Evolutionary conservation across 2,113 vertebrate species (phyloP).

Genomic region (Mesitornis unicolor): DNA sequence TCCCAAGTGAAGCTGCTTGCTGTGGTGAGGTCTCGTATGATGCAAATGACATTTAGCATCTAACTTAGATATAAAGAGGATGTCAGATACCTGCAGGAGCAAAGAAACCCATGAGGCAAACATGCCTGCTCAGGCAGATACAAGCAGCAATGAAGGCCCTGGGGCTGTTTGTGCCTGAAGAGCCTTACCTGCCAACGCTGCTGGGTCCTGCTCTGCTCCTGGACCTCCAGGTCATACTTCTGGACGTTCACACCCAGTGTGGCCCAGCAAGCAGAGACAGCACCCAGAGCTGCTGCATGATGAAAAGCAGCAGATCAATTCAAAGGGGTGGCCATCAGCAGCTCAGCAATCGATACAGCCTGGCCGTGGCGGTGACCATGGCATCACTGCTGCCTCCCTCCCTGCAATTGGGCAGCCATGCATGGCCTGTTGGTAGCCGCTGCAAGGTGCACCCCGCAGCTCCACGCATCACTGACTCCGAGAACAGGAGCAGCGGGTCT

Average conservation of each 20-base stretch:
- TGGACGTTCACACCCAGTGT: fast-evolving
- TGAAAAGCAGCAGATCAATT: neutral
- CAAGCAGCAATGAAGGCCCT: fast-evolving
- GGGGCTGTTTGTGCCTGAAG: neutral
- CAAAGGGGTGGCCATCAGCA: fast-evolving
- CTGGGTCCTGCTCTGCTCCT: neutral
- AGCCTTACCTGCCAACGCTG: neutral
- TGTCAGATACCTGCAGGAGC: neutral
- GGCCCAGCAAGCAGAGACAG: neutral
- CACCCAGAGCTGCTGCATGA: fast-evolving
- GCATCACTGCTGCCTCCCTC: fast-evolving
- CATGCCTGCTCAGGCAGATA: neutral
- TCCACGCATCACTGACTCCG: neutral
- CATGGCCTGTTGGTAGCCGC: neutral
- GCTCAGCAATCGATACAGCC: neutral
- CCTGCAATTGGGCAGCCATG: fast-evolving
- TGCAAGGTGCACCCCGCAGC: fast-evolving
- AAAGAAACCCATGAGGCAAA: neutral
- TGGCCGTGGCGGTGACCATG: fast-evolving
- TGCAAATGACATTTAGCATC: neutral
- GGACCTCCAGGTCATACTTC: too few species aligned
- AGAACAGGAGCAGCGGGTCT: neutral
- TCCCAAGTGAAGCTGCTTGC: neutral
- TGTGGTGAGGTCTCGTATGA: fast-evolving
- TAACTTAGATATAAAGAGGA: neutral